These are phyloP conservation scores for Torymus tubicola DNA, from an alignment of 2,888 invertebrate genomes.

Conservation along the genomic window DNA sequence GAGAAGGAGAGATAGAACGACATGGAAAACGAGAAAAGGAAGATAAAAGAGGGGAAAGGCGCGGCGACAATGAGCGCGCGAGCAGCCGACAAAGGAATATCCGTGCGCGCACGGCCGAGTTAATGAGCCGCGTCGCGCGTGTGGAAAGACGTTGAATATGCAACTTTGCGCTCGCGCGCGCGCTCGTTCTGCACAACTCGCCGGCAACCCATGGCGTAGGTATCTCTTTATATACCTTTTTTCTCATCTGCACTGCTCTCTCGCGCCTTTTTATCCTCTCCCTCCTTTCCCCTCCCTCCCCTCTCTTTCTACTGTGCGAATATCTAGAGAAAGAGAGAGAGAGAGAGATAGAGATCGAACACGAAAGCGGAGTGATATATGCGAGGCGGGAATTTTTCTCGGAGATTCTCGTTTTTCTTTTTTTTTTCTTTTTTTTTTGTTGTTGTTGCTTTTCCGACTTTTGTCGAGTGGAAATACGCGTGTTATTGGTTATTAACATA, in stretches of 20 bases:
- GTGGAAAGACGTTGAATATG: conserved; percentile 53
- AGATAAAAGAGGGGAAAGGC: conserved; percentile 22
- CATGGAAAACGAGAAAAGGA: conserved; percentile 25
- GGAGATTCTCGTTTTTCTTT: too few relatives aligned
- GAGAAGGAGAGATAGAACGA: neutral
- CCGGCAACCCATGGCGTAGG: neutral
- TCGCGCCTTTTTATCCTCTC: conserved; percentile 5
- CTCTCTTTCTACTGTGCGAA: too few relatives aligned
- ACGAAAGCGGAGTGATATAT: too few relatives aligned
- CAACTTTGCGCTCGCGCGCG: conserved; percentile 31
- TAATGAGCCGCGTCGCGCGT: conserved; percentile 53
- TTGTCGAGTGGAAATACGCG: too few relatives aligned
- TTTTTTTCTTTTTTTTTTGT: too few relatives aligned
- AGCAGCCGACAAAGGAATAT: conserved; percentile 48
- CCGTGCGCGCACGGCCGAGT: conserved; percentile 35
- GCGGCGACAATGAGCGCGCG: conserved; percentile 41
- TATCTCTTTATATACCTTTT: conserved; percentile 16
- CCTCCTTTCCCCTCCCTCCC: too few relatives aligned
- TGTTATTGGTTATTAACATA: neutral
- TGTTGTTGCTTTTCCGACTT: too few relatives aligned
- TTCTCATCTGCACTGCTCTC: neutral
- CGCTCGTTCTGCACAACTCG: conserved; percentile 25
- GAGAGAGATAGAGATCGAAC: too few relatives aligned
- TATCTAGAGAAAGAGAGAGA: neutral
- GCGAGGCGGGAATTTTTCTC: too few relatives aligned